phyloP scores from a whole-genome alignment of 2,888 invertebrate genomes.

The Melinaea marsaeus region DNA sequence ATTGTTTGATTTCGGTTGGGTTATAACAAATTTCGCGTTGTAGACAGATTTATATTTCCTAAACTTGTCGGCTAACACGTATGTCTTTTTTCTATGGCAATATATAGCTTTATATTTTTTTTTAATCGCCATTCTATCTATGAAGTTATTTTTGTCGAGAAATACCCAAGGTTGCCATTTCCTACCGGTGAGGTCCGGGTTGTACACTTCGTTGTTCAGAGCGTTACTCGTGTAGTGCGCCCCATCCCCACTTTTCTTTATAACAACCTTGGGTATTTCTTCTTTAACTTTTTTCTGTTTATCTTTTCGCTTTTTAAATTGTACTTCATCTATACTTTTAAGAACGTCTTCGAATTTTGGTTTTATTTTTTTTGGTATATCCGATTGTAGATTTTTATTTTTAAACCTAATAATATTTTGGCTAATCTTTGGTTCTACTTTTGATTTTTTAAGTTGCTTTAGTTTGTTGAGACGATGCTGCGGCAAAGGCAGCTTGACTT shows the following conservation, averaged over 20 bases:
- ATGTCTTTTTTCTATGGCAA: constrained; percentile 60
- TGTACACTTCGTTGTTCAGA: constrained; percentile 46
- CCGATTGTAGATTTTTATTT: constrained; percentile 37
- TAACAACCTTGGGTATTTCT: constrained; percentile 69
- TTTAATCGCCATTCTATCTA: constrained; percentile 68
- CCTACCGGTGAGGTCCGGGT: constrained; percentile 70
- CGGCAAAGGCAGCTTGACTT: constrained; percentile 67
- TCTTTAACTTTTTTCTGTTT: constrained; percentile 60
- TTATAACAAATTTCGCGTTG: constrained; percentile 64
- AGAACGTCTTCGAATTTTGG: constrained; percentile 76
- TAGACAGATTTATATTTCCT: constrained; percentile 64
- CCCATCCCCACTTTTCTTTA: constrained; percentile 69
- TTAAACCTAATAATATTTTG: constrained; percentile 37
- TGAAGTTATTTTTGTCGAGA: constrained; percentile 63
- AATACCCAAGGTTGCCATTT: constrained; percentile 77
- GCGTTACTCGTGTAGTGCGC: constrained; percentile 72
- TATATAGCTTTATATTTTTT: constrained; percentile 64
- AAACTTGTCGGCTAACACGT: constrained; percentile 63
- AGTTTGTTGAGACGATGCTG: constrained; percentile 63
- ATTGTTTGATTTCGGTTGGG: constrained; percentile 55
- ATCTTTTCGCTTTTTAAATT: constrained; percentile 64
- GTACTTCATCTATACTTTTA: constrained; percentile 72
- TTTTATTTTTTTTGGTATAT: constrained; percentile 60
- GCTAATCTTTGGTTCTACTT: constrained; percentile 53
- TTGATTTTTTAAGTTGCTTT: constrained; percentile 63